Evolutionary conservation across 2,113 vertebrate species (phyloP).

Genomic region (Hippocampus abdominalis): DNA sequence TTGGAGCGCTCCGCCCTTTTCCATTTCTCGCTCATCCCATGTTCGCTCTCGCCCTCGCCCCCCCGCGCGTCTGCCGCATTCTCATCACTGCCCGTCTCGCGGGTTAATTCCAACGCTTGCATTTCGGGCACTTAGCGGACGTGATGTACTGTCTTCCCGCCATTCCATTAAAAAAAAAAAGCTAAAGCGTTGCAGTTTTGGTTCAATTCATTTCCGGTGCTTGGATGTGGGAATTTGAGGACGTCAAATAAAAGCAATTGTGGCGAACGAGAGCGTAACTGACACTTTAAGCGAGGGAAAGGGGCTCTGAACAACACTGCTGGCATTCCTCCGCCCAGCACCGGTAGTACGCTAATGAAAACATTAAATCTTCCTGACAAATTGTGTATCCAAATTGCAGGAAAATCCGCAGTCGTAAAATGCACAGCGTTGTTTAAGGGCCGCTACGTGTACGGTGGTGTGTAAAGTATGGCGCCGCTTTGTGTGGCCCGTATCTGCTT

Average conservation of each 20-base stretch:
- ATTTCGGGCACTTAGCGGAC: neutral
- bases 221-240: neutral
- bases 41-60: constrained; percentile 17
- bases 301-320: neutral
- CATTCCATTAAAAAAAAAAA: neutral
- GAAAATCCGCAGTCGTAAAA: neutral
- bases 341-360: constrained; percentile 8
- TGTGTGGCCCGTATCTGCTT: neutral
- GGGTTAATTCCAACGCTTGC: constrained; percentile 5
- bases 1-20: constrained; percentile 24
- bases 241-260: neutral
- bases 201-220: neutral
- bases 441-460: neutral
- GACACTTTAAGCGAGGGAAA: neutral
- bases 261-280: neutral
- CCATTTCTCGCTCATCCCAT: constrained; percentile 20
- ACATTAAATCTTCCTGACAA: constrained; percentile 12
- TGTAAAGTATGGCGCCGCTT: neutral
- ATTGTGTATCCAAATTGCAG: constrained; percentile 10
- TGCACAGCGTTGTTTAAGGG: neutral
- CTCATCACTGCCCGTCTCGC: neutral
- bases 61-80: neutral
- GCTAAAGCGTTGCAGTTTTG: neutral
- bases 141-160: neutral
- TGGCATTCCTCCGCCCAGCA: neutral